Evolutionary conservation across 1,140 invertebrate species (phyloP).

Genomic region (Dolichoris vasculosae): DNA sequence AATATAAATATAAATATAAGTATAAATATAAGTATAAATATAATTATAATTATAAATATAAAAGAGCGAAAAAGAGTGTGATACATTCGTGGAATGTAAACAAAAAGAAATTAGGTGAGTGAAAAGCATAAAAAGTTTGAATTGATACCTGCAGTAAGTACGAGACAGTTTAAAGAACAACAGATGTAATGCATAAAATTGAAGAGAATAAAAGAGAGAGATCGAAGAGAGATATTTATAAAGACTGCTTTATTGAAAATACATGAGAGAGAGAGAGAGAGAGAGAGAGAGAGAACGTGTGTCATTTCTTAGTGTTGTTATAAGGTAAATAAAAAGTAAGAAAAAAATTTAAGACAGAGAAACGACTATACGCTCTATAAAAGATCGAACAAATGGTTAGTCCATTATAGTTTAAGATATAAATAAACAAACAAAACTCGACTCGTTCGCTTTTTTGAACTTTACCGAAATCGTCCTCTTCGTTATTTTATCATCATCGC

Average conservation of each 20-base stretch:
- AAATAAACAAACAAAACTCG: slow-evolving; percentile 36
- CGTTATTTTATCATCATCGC: slow-evolving; percentile 6
- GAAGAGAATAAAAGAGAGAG: slow-evolving; percentile 37
- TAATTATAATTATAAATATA: neutral
- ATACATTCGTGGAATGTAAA: neutral
- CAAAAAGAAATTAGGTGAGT: neutral
- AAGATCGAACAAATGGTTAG: slow-evolving; percentile 48
- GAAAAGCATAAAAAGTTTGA: slow-evolving; percentile 17
- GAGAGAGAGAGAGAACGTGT: slow-evolving; percentile 55
- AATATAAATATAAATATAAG: neutral
- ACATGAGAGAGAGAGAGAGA: slow-evolving; percentile 52
- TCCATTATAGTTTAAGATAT: slow-evolving; percentile 50
- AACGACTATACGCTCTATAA: slow-evolving; percentile 45
- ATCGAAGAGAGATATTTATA: slow-evolving; percentile 69
- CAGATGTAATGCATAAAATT: neutral
- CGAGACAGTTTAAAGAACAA: neutral
- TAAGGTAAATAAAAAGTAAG: slow-evolving; percentile 14
- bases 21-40: neutral
- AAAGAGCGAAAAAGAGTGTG: neutral
- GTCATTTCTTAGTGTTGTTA: slow-evolving; percentile 65
- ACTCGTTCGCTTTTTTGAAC: slow-evolving; percentile 40
- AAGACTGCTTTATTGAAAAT: slow-evolving; percentile 71
- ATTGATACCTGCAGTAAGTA: slow-evolving; percentile 11
- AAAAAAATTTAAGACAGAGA: slow-evolving; percentile 22
- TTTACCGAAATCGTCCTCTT: neutral